Base-by-base conservation (phyloP, 2,888 invertebrate genomes). In the Drosophila stalkeri region DNA sequence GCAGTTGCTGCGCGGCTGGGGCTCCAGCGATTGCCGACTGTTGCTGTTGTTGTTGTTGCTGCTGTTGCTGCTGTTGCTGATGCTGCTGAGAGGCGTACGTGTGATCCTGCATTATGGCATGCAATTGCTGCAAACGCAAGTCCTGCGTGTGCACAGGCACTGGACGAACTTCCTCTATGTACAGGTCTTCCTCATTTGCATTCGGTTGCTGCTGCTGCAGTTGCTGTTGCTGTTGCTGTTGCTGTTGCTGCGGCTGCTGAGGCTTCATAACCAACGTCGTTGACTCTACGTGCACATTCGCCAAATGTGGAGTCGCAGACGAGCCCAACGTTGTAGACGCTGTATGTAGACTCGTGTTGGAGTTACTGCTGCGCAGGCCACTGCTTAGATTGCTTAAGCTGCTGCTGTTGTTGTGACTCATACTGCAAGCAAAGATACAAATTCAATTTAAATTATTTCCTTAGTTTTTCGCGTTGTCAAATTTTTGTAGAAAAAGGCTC, bases 81-180 rank as follows among this genome's bases (percentile, higher is more conserved):
- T 78, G 80, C 12, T 82, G 88, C 51, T 78, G 89, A 2, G 78
- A 79, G 20, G 91, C 92, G 72, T 93, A 93, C 0, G 93, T 93
- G 47, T 93, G 93, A 90, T 93, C 93, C 71, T 92, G 92, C 69
- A 92, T 80, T 5, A 93, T 90, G 20, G 92, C 92, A 77, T 93
- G 92, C 35, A 93, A 56, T 46, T 90, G 90, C 69, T 92, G 92
- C 62, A 93, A 55, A 18, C 92, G 90, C 39, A 90, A 55, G 74
- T 93, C 93, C 47, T 90, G 90, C 5, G 93, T 92, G 47, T 77
- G 89, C 20, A 93, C 91, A 3, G 93, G 92, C 52, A 89, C 82
- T 14, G 93, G 93, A 33, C 93, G 91, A 61, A 93, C 90, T 76
- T 93, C 93, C 67, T 92, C 92, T 62, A 93, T 93, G 72, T 91